These are phyloP conservation scores for Illadopsis cleaveri DNA, from an alignment of 2,113 vertebrate genomes.

Conservation along the genomic window DNA sequence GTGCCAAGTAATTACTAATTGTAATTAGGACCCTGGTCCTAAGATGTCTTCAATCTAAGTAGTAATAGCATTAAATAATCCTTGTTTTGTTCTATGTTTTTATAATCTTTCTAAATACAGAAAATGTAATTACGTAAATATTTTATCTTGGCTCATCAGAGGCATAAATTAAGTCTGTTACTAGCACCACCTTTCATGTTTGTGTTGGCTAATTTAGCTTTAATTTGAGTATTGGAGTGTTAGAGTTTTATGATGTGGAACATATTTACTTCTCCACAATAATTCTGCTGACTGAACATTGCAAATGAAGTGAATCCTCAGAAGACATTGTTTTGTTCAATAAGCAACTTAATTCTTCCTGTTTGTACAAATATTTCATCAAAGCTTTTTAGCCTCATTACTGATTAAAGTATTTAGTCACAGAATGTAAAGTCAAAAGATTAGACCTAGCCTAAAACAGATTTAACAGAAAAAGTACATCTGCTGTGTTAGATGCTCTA, in stretches of 20 bases:
- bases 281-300: conserved; percentile 26
- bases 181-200: neutral
- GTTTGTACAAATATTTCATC: conserved; percentile 15
- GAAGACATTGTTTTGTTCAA: conserved; percentile 9
- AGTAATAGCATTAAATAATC: neutral
- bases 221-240: neutral
- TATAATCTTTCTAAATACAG: neutral
- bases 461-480: neutral
- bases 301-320: conserved; percentile 6
- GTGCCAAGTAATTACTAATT: conserved; percentile 9
- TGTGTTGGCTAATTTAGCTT: conserved; percentile 13
- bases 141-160: neutral
- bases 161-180: neutral
- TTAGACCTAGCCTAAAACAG: neutral
- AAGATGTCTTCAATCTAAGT: neutral
- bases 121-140: neutral
- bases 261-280: neutral
- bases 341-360: conserved; percentile 9
- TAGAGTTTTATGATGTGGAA: neutral
- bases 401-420: neutral
- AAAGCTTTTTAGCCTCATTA: conserved; percentile 17
- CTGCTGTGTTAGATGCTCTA: neutral
- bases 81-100: neutral
- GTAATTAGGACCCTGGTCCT: neutral
- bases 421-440: neutral